Evolutionary conservation across 2,797 vertebrate species (phyloP), one percentile per base, ranked within the genome.

Genomic region (Thripadectes ignobilis): DNA sequence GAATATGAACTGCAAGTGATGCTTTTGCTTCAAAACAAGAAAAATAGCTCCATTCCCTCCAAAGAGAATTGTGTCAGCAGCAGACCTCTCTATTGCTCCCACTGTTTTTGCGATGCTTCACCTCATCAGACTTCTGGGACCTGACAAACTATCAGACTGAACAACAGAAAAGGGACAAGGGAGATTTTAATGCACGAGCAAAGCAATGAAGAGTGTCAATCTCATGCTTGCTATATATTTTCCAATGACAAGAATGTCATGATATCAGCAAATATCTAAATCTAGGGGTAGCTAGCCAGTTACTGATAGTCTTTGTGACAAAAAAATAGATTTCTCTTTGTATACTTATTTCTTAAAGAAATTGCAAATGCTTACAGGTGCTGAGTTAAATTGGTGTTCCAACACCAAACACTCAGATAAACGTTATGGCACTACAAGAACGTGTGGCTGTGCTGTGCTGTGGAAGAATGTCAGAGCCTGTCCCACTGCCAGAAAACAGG

Each of bases 21-120:
- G 72, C 15, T 74, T 90, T 32, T 69, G 24, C 74, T 87, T 89
- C 69, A 67, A 62, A 93, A 59, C 48, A 94, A 79, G 86, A 94
- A 68, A 89, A 93, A 92, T 67, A 89, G 81, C 49, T 77, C 52
- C 24, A 80, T 88, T 83, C 10, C 34, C 23, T 85, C 65, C 29
- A 38, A 87, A 87, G 26, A 76, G 74, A 88, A 92, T 41, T 0
- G 0, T 73, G 48, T 52, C 85, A 87, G 71, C 29, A 85, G 36
- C 61, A 85, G 65, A 76, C 24, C 34, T 95, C 74, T 85, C 61
- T 91, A 23, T 72, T 72, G 65, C n/a, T 88, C 66, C 43, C 34
- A 43, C 65, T 74, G 65, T 83, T 63, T 85, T 65, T 54, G 80
- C 0, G 1, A 49, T 59, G 74, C 5, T 85, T 61, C 58, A 87